Conservation (phyloP, 1,140 invertebrate genomes). For the Ostrea edulis region DNA sequence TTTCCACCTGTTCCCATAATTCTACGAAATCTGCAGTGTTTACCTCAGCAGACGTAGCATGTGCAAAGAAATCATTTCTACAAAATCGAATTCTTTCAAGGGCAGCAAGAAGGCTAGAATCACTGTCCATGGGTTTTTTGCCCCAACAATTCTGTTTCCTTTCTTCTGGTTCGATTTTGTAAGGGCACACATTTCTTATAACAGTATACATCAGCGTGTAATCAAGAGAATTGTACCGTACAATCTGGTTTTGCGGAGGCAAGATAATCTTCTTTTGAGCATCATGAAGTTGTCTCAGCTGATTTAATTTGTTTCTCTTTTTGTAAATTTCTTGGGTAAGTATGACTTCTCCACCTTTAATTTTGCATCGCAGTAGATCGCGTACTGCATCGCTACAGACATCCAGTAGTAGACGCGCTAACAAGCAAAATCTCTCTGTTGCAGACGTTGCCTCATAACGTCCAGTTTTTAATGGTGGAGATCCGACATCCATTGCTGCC, state of each 20-base stretch:
- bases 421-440: background rate
- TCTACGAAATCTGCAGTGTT: background rate
- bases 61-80: slow-evolving; percentile 2
- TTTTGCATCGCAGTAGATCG: background rate
- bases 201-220: background rate
- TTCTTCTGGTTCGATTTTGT: background rate
- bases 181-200: background rate
- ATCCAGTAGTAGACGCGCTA: background rate
- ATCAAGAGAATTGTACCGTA: background rate
- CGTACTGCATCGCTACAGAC: background rate
- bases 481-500: background rate
- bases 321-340: background rate
- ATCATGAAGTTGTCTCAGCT: background rate
- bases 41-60: background rate
- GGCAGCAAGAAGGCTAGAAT: background rate
- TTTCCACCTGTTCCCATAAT: background rate
- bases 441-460: background rate
- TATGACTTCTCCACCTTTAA: background rate
- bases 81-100: background rate
- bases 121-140: background rate
- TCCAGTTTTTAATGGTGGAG: background rate
- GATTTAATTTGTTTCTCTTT: background rate
- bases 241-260: background rate
- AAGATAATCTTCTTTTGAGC: background rate
- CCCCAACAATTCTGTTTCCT: background rate